Evolutionary conservation across 2,888 invertebrate species (phyloP).

Genomic region (Gastrophysa polygoni): DNA sequence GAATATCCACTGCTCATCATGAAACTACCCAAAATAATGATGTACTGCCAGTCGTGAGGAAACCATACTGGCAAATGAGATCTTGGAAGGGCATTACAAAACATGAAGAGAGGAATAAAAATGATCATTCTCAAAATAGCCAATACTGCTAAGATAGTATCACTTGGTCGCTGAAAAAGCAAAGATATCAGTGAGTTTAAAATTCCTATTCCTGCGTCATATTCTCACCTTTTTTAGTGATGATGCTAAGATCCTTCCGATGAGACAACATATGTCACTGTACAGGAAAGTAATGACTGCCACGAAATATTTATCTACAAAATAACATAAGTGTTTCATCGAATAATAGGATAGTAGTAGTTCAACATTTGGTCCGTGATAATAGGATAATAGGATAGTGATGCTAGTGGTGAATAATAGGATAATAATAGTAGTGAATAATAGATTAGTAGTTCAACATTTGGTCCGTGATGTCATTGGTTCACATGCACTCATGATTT

Average conservation of each 20-base stretch:
- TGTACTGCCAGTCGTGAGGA: conserved; percentile 34
- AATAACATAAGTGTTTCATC: too few species aligned
- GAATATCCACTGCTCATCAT: conserved; percentile 31
- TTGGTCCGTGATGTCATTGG: too few species aligned
- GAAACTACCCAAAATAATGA: conserved; percentile 29
- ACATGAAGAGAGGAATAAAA: conserved; percentile 32
- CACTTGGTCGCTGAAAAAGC: conserved; percentile 23
- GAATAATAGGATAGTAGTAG: too few species aligned
- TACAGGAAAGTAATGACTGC: conserved; percentile 37
- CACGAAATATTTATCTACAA: conserved; percentile 38
- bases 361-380: too few species aligned
- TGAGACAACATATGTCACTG: conserved; percentile 31
- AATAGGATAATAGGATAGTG: too few species aligned
- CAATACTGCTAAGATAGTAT: conserved; percentile 22
- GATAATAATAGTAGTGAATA: too few species aligned
- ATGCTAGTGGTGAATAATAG: too few species aligned
- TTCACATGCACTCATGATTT: too few species aligned
- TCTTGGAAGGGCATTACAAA: conserved; percentile 32
- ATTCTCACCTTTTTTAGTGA: conserved; percentile 26
- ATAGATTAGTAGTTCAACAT: too few species aligned
- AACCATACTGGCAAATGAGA: conserved; percentile 26
- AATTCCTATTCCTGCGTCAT: too few species aligned
- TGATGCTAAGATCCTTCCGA: conserved; percentile 33
- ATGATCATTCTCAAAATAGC: conserved; percentile 27
- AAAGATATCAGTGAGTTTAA: too few species aligned